Evolutionary conservation across 2,797 vertebrate genomes (phyloP), one percentile per base, ranked within the genome.

Genomic region (Anguilla marmorata): DNA sequence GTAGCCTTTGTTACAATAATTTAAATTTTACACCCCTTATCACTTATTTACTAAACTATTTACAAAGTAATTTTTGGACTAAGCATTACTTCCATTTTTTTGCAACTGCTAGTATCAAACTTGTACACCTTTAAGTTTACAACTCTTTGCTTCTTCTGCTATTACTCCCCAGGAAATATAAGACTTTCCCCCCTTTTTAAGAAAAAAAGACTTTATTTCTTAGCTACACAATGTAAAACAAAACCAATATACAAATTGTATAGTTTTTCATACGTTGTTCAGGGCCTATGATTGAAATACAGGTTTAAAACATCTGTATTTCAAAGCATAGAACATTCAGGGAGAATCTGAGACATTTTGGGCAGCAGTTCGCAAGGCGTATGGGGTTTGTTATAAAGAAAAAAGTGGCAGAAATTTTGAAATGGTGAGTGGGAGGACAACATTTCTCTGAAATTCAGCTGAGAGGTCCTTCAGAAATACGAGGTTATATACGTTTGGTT

Each of bases 241-340:
- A 88, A 87, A 45, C 87, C 92, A 95, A 95, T 95, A 90, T 95
- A 95, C 94, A 96, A 94, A 94, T 93, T 90, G 19, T 24, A 50
- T 88, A 90, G 11, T 74, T 79, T 85, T 69, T 87, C 24, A 83
- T 82, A n/a, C 8, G n/a, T 69, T 69, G 52, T 27, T 84, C 19
- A 91, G 93, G 92, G 86, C 91, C 94, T 93, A 93, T 76, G 91
- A 86, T 91, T 87, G 91, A 85, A 74, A 90, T 76, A 48, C 79
- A 82, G 88, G 86, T 88, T 88, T 92, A 88, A 92, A 89, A 93
- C 0, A 45, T 45, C 76, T 79, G 37, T 9, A 79, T 79, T 74
- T 74, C 9, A 2, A 79, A 79, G 16, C 41, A 48, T 2, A 48
- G 7, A n/a, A 11, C 24, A 82, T 24, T 80, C 12, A 76, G 19